Evolutionary conservation across 2,888 invertebrate species (phyloP).

Genomic region (Aphodius granarius): DNA sequence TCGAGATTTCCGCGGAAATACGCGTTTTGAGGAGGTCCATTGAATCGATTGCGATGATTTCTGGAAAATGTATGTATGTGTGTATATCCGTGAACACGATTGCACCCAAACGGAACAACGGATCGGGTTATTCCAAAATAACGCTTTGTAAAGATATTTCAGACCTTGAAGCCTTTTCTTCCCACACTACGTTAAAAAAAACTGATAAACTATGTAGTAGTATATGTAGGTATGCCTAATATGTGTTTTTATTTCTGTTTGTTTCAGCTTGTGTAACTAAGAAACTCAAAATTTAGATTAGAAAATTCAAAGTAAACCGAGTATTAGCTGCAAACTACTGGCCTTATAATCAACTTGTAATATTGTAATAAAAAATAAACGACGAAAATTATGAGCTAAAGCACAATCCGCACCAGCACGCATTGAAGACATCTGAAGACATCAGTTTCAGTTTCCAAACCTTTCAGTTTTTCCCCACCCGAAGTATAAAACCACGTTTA

Average conservation of each 20-base stretch:
- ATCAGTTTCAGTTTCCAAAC: constrained; percentile 57
- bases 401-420: constrained; percentile 79
- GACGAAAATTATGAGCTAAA: constrained; percentile 34
- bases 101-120: no score
- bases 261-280: constrained; percentile 70
- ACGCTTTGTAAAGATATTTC: no score
- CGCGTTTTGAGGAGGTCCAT: no score
- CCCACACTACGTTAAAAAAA: no score
- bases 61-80: no score
- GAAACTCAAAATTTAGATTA: constrained; percentile 58
- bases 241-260: constrained; percentile 41
- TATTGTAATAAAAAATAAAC: constrained; percentile 25
- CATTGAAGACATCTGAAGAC: constrained; percentile 90
- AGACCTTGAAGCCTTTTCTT: no score
- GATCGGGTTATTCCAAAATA: no score
- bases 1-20: no score
- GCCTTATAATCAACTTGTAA: constrained; percentile 42
- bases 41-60: no score
- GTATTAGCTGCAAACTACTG: constrained; percentile 52
- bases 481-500: not conserved
- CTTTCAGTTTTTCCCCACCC: constrained; percentile 46
- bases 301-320: constrained; percentile 58
- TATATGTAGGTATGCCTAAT: not conserved
- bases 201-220: no score
- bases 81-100: no score